A percentile compares a stretch with the other conserved stretches of the same genome.
Conservation (phyloP, 2,888 invertebrate genomes). For the Tetropium fuscum region DNA sequence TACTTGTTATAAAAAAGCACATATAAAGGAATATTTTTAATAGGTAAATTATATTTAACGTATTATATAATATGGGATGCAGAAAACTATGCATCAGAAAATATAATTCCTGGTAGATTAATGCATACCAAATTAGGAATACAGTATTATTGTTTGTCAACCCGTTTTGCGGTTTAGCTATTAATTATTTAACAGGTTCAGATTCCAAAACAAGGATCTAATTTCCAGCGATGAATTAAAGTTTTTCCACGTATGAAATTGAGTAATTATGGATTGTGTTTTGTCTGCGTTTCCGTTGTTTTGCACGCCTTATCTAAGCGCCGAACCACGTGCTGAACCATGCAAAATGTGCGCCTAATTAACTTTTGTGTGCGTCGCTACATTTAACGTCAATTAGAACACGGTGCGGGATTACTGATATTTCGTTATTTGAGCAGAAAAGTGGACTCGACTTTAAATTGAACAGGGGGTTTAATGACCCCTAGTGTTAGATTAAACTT, state of each 20-base stretch:
- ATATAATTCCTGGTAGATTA: too few relatives aligned
- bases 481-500: conserved; percentile 5
- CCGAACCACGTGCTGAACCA: conserved; percentile 5
- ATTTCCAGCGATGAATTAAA: background rate
- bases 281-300: conserved; percentile 12
- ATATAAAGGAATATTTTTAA: too few relatives aligned
- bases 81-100: too few relatives aligned
- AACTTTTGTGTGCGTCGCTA: conserved; percentile 17
- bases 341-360: conserved; percentile 10
- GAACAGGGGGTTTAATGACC: conserved; percentile 19
- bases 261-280: conserved; percentile 14
- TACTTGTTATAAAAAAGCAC: too few relatives aligned
- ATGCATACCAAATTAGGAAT: too few relatives aligned
- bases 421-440: conserved; percentile 32
- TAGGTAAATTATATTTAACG: too few relatives aligned
- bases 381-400: conserved; percentile 29
- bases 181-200: too few relatives aligned
- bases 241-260: conserved; percentile 7
- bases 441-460: conserved; percentile 27
- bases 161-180: too few relatives aligned
- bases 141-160: too few relatives aligned
- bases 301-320: conserved; percentile 1
- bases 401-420: conserved; percentile 26
- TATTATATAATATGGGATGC: too few relatives aligned
- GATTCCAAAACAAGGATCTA: background rate